Conservation (phyloP, 2,797 vertebrate genomes). For the Brachyalestes nurse region DNA sequence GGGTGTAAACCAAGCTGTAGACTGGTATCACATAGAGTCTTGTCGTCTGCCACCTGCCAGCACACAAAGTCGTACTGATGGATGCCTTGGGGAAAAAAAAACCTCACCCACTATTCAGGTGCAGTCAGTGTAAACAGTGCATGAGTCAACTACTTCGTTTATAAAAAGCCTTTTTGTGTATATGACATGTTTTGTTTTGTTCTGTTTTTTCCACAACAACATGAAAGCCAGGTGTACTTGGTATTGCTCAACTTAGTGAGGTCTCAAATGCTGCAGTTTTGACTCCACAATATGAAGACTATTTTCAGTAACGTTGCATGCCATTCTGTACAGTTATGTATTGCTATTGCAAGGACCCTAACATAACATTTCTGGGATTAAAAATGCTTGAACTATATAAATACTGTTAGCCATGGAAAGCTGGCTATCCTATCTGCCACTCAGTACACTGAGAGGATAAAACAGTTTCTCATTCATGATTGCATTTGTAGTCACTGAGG, state of each 20-base stretch:
- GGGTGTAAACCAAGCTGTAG: too few relatives aligned
- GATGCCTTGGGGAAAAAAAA: conserved; percentile 7
- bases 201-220: conserved; percentile 37
- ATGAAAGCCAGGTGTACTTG: conserved; percentile 14
- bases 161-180: conserved; percentile 31
- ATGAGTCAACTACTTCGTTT: conserved; percentile 27
- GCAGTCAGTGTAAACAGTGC: conserved; percentile 24
- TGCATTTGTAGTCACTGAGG: too few relatives aligned
- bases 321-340: too few relatives aligned
- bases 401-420: too few relatives aligned
- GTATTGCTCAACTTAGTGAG: neutral
- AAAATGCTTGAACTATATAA: too few relatives aligned
- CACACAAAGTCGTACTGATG: conserved; percentile 24
- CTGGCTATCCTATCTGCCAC: too few relatives aligned
- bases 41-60: conserved; percentile 43
- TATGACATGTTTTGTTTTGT: conserved; percentile 5
- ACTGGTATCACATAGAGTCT: conserved; percentile 13
- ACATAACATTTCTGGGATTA: too few relatives aligned
- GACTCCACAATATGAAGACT: neutral
- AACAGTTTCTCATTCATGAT: too few relatives aligned
- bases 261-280: neutral
- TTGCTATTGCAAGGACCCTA: too few relatives aligned
- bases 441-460: too few relatives aligned
- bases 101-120: neutral
- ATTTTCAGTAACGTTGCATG: too few relatives aligned